phyloP scores from a whole-genome alignment of 2,888 invertebrate species.

The Xestoiulus laeticollis region DNA sequence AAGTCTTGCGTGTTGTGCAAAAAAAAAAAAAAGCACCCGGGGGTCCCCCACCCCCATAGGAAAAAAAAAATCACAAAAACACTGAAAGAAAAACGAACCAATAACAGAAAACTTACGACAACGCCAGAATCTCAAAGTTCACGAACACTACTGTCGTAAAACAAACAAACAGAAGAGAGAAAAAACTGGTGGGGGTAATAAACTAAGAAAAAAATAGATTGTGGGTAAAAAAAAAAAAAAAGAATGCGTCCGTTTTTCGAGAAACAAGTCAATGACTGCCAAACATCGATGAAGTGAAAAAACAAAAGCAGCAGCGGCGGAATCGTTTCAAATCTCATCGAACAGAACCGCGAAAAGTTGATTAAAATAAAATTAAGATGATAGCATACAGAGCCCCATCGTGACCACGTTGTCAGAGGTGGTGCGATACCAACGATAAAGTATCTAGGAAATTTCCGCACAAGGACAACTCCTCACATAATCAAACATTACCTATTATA shows the following conservation, averaged over 20 bases:
- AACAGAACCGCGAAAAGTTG: background rate
- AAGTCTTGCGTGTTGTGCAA: background rate
- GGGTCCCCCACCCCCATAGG: background rate
- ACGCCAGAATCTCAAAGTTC: constrained; percentile 24
- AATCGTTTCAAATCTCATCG: background rate
- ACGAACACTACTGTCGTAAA: constrained; percentile 28
- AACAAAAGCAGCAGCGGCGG: too few relatives aligned
- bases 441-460: too few relatives aligned
- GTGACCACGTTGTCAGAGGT: background rate
- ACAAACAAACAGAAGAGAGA: background rate
- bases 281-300: background rate
- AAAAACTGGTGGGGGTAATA: background rate
- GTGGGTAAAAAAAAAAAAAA: background rate
- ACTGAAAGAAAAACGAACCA: background rate
- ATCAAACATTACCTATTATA: too few relatives aligned
- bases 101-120: constrained; percentile 1
- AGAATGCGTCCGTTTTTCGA: background rate
- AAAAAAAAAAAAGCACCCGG: too few relatives aligned
- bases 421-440: background rate
- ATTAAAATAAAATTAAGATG: background rate
- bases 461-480: too few relatives aligned
- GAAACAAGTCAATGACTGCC: constrained; percentile 7
- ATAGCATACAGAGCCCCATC: constrained; percentile 5
- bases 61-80: background rate
- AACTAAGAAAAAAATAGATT: constrained; percentile 8